Conservation (phyloP, 2,797 vertebrate species). For the Alosa sapidissima region DNA sequence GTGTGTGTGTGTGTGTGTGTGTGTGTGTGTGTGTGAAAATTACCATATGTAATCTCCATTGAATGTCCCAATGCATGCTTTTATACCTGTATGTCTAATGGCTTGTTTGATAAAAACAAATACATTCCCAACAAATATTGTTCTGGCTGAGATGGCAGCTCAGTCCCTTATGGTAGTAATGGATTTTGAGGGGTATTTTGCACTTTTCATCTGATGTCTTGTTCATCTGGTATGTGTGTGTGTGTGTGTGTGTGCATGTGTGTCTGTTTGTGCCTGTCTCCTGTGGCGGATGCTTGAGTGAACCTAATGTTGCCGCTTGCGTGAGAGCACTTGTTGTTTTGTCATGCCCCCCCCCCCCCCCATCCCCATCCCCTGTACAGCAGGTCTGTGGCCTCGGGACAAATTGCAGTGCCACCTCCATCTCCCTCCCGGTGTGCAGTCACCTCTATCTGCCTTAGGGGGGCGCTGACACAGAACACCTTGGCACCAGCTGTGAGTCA, state of each 20-base stretch:
- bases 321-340: slow-evolving; percentile 42
- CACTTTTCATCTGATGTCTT: neutral
- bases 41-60: neutral
- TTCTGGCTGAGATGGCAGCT: neutral
- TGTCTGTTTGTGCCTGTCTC: neutral
- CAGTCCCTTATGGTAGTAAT: neutral
- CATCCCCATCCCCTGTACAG: no score
- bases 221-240: neutral
- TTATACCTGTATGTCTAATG: neutral
- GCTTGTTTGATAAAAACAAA: slow-evolving; percentile 24
- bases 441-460: slow-evolving; percentile 31
- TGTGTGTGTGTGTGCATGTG: slow-evolving; percentile 20
- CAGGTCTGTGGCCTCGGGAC: neutral
- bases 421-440: slow-evolving; percentile 31
- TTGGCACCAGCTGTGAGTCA: slow-evolving; percentile 26
- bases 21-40: slow-evolving; percentile 6
- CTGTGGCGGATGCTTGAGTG: neutral
- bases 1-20: slow-evolving; percentile 27
- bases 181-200: neutral
- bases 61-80: neutral
- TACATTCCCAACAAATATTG: slow-evolving; percentile 52
- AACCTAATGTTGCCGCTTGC: neutral
- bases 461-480: slow-evolving; percentile 11
- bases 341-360: neutral
- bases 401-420: neutral